These are phyloP conservation scores for Salvator merianae DNA, from an alignment of 2,113 vertebrate species.

Conservation along the genomic window DNA sequence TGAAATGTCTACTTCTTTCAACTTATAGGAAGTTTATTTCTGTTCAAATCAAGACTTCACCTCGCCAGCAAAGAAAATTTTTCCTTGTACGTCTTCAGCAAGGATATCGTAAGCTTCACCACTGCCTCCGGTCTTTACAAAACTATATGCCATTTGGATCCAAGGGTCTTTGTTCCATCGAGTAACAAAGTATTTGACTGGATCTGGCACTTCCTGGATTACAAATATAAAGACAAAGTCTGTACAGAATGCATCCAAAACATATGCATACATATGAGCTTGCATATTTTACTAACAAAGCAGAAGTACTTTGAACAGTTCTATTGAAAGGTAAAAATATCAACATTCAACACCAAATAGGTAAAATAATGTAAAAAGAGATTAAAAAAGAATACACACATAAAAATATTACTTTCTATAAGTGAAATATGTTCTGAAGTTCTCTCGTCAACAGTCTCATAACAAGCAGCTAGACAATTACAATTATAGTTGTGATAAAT, in stretches of 20 bases:
- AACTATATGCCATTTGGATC: conserved; percentile 98
- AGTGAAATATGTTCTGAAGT: not conserved
- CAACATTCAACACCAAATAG: not conserved
- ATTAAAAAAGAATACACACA: too few relatives aligned
- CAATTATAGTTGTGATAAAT: not conserved
- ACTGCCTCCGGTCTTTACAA: conserved; percentile 93
- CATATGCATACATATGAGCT: not conserved
- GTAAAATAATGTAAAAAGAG: not conserved
- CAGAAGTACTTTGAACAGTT: too few relatives aligned
- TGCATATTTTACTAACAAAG: not conserved
- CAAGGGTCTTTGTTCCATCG: conserved; percentile 91
- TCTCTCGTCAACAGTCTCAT: not conserved
- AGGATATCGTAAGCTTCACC: conserved; percentile 95
- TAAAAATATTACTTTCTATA: too few relatives aligned
- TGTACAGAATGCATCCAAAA: not conserved
- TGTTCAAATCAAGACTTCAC: conserved; percentile 65
- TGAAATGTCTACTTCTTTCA: not conserved
- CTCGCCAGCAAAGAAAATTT: conserved; percentile 94
- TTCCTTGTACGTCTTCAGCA: conserved; percentile 93
- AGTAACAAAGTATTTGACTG: conserved; percentile 88
- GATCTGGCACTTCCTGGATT: conserved; percentile 90
- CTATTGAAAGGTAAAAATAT: not conserved
- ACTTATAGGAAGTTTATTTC: not conserved
- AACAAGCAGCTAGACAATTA: not conserved
- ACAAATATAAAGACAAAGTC: not conserved